Base-by-base conservation (phyloP, 2,797 vertebrate genomes). In the Nothura maculosa region DNA sequence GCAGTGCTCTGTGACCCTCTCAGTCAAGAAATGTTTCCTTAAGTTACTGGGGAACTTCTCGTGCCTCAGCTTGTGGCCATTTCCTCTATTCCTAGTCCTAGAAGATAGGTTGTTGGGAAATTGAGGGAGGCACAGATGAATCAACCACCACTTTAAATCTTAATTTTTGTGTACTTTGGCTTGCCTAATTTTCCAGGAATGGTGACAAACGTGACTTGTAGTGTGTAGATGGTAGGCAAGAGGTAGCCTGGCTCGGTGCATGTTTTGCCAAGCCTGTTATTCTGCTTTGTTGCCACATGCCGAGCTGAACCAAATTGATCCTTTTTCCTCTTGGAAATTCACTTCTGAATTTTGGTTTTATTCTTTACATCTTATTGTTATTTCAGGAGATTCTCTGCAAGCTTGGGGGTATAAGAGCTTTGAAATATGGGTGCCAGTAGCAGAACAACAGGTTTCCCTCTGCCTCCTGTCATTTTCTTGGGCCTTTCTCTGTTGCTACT, bases 191-290 rank as follows among this genome's bases (percentile, higher is more conserved):
- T 42, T 58, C 36, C 50, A 66, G 63, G 67, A 27, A 4, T 5
- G 12, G 81, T 96, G 92, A 83, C 86, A 63, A 70, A 54, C 21
- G 40, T 48, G 61, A 45, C 30, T 15, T 0, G 0, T 21, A 17
- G 1, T 75, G 85, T 79, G 57, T 2, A 15, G 61, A 14, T 1
- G 0, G 2, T 47, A 48, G 43, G 68, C 6, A 3, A 79, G 81
- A 13, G 5, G 28, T 6, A 21, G n/a, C 70, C 76, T 0, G 0
- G 55, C 55, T 90, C 34, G 24, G 60, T 0, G 0, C 68, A 5
- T 22, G 9, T 6, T 7, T 5, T 93, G 78, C 84, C 72, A 80
- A 90, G 64, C 75, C 9, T 62, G 15, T 9, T 0, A 0, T 90
- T 48, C n/a, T 22, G 4, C 21, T 40, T 6, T 47, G 27, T n/a